Conservation (phyloP, 2,113 vertebrate species). For the Pongo abelii region DNA sequence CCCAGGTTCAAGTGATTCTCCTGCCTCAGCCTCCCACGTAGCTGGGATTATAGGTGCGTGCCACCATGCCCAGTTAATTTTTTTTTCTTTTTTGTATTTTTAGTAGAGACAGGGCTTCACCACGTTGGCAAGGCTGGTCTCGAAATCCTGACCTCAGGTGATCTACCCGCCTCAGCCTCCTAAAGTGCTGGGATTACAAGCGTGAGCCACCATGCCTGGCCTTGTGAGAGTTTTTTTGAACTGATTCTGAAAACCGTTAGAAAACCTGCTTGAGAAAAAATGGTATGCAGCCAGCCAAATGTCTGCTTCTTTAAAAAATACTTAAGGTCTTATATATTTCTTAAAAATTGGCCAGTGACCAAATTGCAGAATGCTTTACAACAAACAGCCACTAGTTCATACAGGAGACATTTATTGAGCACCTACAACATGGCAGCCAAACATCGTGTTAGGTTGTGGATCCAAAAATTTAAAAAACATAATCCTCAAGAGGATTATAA, state of each 20-base stretch:
- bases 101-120: too few species aligned
- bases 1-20: too few species aligned
- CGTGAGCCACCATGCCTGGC: too few species aligned
- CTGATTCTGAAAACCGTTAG: slow-evolving; percentile 38
- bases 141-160: too few species aligned
- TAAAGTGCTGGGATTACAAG: too few species aligned
- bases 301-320: slow-evolving; percentile 52
- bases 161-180: too few species aligned
- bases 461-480: neutral
- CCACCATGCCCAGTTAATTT: too few species aligned
- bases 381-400: neutral
- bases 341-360: slow-evolving; percentile 1
- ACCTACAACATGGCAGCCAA: neutral
- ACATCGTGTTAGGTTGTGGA: neutral
- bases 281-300: neutral
- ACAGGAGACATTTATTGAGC: neutral
- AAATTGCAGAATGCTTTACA: slow-evolving; percentile 40
- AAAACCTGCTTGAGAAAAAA: slow-evolving; percentile 42
- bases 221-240: neutral
- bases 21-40: too few species aligned
- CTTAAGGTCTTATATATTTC: slow-evolving; percentile 29
- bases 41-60: too few species aligned
- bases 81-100: too few species aligned
- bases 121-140: too few species aligned
- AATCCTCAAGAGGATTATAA: neutral